A percentile compares a stretch with the other conserved stretches of the same genome.
Conservation (phyloP, 2,797 vertebrate genomes). For the Chromobotia macracanthus region DNA sequence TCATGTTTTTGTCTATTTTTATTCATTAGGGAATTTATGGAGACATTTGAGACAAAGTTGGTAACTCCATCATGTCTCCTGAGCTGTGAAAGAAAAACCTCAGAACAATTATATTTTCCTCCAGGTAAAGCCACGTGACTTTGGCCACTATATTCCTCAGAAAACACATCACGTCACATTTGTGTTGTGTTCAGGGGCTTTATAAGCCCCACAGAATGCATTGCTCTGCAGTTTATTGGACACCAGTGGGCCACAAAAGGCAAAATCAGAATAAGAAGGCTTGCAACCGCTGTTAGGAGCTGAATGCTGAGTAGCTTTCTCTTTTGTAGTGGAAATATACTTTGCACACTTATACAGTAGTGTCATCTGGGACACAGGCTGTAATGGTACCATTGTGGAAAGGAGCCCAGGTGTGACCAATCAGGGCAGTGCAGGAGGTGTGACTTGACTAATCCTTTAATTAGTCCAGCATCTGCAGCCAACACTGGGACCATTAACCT, state of each 20-base stretch:
- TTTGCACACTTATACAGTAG: slow-evolving; percentile 20
- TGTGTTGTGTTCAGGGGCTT: neutral
- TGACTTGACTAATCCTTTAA: slow-evolving; percentile 52
- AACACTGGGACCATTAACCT: slow-evolving; percentile 10
- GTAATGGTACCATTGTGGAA: slow-evolving; percentile 30
- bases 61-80: neutral
- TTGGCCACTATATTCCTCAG: neutral
- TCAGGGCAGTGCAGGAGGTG: slow-evolving; percentile 40
- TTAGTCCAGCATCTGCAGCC: slow-evolving; percentile 56
- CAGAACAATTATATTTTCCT: neutral
- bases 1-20: neutral
- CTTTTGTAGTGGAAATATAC: slow-evolving; percentile 33
- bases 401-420: slow-evolving; percentile 47
- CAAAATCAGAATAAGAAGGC: neutral
- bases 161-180: neutral
- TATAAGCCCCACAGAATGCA: neutral
- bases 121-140: neutral
- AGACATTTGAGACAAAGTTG: neutral
- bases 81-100: neutral
- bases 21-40: neutral
- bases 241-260: neutral
- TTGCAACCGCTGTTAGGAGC: neutral
- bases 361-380: slow-evolving; percentile 20
- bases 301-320: neutral
- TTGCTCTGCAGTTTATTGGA: neutral